Evolutionary conservation across 2,888 invertebrate genomes (phyloP), one percentile per base, ranked within the genome.

Genomic region (Chloroclystis v-ata): DNA sequence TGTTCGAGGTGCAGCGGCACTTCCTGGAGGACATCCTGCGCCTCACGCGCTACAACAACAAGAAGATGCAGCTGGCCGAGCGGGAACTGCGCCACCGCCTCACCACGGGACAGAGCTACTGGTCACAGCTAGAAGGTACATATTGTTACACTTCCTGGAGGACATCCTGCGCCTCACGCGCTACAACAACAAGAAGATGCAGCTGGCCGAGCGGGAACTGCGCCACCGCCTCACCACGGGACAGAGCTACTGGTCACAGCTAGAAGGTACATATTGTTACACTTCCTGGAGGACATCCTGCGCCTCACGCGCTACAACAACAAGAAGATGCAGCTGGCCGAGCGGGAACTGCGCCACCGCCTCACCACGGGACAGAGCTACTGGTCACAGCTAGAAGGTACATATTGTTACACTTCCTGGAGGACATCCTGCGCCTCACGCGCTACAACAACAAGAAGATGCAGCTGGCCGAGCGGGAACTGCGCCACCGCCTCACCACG

Each of bases 11-110:
- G 0, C 91, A 93, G 54, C 90, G 92, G 13, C 92, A 89, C 69
- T 95, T 92, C 68, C 78, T 97, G 14, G 97, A 97, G 69, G 95
- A 97, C 62, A 89, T 97, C 25, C 83, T 97, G 6, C 84, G 88
- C 60, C 70, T 90, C 30, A 89, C 91, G 0, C 82, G 89, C 57
- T 92, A 92, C 69, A 81, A 69, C 62, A 89, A 87, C 0, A 75
- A 79, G 46, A 82, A 80, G 49, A 91, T 91, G 91, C 16, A 28
- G 9, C 72, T 71, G 11, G 74, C 75, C 0, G 83, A 86, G 61
- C 64, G 63, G 7, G 86, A 85, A 13, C 70, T 87, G 8, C 65
- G 62, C 37, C 49, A 53, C 9, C 83, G 79, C 39, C 68, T 78
- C 11, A 70, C 70, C 44, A 56, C 62, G 1, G 84, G 84, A 1